Base-by-base conservation (phyloP, 2,113 vertebrate genomes). In the Diadophis punctatus region DNA sequence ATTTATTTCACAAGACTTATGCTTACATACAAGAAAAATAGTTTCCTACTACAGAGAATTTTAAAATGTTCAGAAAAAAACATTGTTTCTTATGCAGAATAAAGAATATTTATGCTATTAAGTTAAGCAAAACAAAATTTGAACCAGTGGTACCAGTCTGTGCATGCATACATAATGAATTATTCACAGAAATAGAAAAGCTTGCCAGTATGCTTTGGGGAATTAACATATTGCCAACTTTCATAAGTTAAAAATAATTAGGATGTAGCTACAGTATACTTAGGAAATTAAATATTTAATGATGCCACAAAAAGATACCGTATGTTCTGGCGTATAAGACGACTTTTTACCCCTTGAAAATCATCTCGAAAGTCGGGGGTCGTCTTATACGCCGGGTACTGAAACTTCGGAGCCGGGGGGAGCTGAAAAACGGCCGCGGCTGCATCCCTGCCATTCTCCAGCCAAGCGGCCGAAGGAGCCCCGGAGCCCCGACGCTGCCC, bases 41-140 rank as follows among this genome's bases (percentile, higher is more conserved):
- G 93, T 2, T 49, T 86, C n/a, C 39, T 92, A 85, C 51, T 30
- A 92, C 4, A 90, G 74, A 1, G 86, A 9, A 16, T 87, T 89
- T 85, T 93, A 90, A 93, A 92, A 93, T 94, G 95, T 52, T 90
- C 68, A 90, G 94, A 95, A 91, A 48, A 3, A 93, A 93, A n/a
- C 14, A 23, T 2, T 92, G 11, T 14, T 23, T 51, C 11, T 93
- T 55, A 89, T 46, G 53, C 7, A 52, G 48, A 89, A 27, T 6
- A 93, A 74, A 93, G 9, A 53, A 90, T 89, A 85, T 93, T 86
- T 80, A 92, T 91, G 90, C 20, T 27, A 39, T 51, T 80, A 92
- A 93, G 84, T 93, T 94, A 95, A 89, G 88, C 88, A 27, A 95
- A 92, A 86, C 39, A 93, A 91, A 95, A 93, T 90, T 94, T 87